phyloP scores from a whole-genome alignment of 2,888 invertebrate species.

The Chrysolina oricalcia region DNA sequence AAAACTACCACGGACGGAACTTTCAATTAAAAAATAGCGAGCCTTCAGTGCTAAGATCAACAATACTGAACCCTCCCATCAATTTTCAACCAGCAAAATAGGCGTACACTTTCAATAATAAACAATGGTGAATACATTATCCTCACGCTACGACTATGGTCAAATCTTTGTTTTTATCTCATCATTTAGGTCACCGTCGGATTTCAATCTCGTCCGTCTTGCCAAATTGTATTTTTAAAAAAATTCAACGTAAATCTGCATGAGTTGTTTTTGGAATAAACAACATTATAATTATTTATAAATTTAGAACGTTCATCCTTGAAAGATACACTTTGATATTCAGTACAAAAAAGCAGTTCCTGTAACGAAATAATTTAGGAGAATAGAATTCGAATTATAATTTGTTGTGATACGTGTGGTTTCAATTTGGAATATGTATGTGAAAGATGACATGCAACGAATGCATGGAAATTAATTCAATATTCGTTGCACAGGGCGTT shows the following conservation, averaged over 20 bases:
- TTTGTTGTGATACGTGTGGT: slow-evolving; percentile 15
- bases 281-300: slow-evolving; percentile 40
- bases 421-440: slow-evolving; percentile 9
- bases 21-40: background rate
- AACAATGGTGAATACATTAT: background rate
- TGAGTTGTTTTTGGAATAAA: slow-evolving; percentile 36
- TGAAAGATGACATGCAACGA: too few relatives aligned
- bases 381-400: slow-evolving; percentile 19
- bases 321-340: slow-evolving; percentile 26
- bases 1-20: background rate
- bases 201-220: slow-evolving; percentile 21
- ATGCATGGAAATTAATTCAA: background rate
- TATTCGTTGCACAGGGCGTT: slow-evolving; percentile 24
- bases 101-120: background rate
- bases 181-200: slow-evolving; percentile 18
- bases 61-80: background rate
- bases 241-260: slow-evolving; percentile 33
- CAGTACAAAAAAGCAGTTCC: slow-evolving; percentile 31
- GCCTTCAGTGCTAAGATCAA: background rate
- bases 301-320: slow-evolving; percentile 35
- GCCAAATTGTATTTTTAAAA: slow-evolving; percentile 38
- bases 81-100: background rate
- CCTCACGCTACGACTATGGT: slow-evolving; percentile 5
- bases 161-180: slow-evolving; percentile 8
- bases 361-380: slow-evolving; percentile 23